A percentile compares a stretch with the other conserved stretches of the same genome.
Evolutionary conservation across 2,888 invertebrate genomes (phyloP).

Genomic region (Sialis lutaria): DNA sequence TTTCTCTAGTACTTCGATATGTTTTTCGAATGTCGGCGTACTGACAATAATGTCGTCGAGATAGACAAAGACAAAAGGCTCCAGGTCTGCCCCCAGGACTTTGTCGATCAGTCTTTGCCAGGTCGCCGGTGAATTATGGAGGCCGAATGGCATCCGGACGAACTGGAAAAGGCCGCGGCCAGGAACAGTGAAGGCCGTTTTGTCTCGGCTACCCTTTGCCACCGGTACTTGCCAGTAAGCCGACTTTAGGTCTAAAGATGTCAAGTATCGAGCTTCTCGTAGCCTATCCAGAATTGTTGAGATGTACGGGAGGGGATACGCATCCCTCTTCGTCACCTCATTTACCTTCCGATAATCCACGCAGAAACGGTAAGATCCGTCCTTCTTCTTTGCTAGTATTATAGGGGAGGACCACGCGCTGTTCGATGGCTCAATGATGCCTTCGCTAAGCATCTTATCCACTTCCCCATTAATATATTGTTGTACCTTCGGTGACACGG

Average conservation of each 20-base stretch:
- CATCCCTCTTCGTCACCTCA: not conserved
- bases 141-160: conserved; percentile 10
- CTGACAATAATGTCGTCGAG: conserved; percentile 11
- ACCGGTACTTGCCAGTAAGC: not conserved
- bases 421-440: no score
- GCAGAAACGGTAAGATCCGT: not conserved
- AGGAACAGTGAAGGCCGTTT: not conserved
- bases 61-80: conserved; percentile 8
- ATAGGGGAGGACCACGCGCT: no score
- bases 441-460: no score
- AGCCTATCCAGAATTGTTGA: not conserved
- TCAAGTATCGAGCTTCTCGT: not conserved
- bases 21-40: conserved; percentile 10
- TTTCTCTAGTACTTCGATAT: conserved; percentile 6
- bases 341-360: not conserved
- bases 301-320: not conserved
- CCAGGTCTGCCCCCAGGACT: conserved; percentile 9
- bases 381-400: not conserved
- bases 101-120: conserved; percentile 11
- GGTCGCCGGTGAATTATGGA: conserved; percentile 9
- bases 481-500: no score
- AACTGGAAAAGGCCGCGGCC: not conserved
- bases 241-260: not conserved
- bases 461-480: no score
- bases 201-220: not conserved